phyloP scores from a whole-genome alignment of 2,888 invertebrate species.

The Yponomeuta malinellus region DNA sequence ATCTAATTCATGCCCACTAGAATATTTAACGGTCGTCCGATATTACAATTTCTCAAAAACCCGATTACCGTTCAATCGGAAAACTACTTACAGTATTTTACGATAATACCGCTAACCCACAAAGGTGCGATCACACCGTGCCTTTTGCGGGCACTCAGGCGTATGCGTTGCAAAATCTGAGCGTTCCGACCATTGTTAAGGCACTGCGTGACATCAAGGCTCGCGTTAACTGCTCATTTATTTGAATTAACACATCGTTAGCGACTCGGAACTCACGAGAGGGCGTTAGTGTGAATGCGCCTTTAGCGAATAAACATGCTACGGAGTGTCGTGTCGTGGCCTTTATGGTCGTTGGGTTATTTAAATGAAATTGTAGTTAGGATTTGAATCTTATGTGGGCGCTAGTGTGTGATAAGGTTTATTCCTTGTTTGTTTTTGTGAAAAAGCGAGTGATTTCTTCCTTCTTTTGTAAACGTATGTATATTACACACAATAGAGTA shows the following conservation, averaged over 20 bases:
- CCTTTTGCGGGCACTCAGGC: slow-evolving; percentile 7
- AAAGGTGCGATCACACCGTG: slow-evolving; percentile 6
- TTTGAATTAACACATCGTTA: slow-evolving; percentile 23
- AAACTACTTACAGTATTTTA: background rate
- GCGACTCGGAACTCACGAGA: slow-evolving; percentile 15
- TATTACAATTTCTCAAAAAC: slow-evolving; percentile 3
- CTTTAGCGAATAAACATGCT: slow-evolving; percentile 19
- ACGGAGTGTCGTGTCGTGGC: slow-evolving; percentile 17
- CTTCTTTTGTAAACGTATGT: background rate
- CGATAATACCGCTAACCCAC: slow-evolving; percentile 11
- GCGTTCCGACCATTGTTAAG: slow-evolving; percentile 9
- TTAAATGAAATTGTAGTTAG: slow-evolving; percentile 18
- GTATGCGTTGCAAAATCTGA: slow-evolving; percentile 16
- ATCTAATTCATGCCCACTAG: slow-evolving; percentile 1
- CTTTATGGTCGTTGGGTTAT: slow-evolving; percentile 19
- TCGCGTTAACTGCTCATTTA: slow-evolving; percentile 19
- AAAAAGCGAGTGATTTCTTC: background rate
- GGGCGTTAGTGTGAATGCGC: slow-evolving; percentile 18
- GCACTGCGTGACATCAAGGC: slow-evolving; percentile 14
- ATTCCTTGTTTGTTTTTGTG: background rate
- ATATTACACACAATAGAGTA: background rate
- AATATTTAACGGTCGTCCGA: background rate
- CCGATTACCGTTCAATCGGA: background rate
- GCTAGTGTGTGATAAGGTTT: slow-evolving; percentile 16
- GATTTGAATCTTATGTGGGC: slow-evolving; percentile 10